Evolutionary conservation across 2,888 invertebrate species (phyloP).

Genomic region (Erebia palarica): DNA sequence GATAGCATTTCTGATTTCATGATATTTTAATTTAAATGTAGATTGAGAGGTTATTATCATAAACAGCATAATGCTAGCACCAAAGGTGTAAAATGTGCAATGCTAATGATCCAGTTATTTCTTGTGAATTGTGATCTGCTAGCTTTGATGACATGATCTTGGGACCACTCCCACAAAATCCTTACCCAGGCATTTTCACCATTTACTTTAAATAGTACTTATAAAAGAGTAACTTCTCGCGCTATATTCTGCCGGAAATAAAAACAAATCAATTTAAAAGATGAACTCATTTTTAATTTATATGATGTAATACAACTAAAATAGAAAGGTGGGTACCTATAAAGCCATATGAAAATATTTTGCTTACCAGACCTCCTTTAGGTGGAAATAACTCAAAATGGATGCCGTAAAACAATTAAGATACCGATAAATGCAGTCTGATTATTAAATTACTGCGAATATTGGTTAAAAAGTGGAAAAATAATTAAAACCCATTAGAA

Average conservation of each 20-base stretch:
- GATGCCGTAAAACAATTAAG: not conserved
- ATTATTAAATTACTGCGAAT: not conserved
- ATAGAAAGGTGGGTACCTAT: slow-evolving; percentile 47
- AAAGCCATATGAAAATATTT: slow-evolving; percentile 12
- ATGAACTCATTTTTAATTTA: slow-evolving; percentile 22
- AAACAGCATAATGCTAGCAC: slow-evolving; percentile 5
- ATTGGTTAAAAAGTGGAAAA: not conserved
- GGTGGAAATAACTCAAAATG: not conserved
- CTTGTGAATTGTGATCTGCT: slow-evolving; percentile 6
- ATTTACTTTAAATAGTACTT: slow-evolving; percentile 33
- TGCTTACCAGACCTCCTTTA: slow-evolving; percentile 28
- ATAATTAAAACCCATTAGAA: not conserved
- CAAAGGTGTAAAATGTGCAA: not conserved
- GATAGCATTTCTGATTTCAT: not conserved
- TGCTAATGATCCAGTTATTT: not conserved
- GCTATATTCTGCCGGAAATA: slow-evolving; percentile 60
- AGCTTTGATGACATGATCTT: slow-evolving; percentile 43
- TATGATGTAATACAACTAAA: slow-evolving; percentile 69
- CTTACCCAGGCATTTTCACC: slow-evolving; percentile 77
- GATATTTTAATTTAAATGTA: not conserved
- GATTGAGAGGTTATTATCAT: not conserved
- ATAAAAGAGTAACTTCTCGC: slow-evolving; percentile 27
- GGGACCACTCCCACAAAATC: slow-evolving; percentile 70
- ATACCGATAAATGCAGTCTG: not conserved
- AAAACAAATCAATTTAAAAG: slow-evolving; percentile 48